These are phyloP conservation scores for Tipula vernalis DNA, from an alignment of 2,888 invertebrate species.

Conservation along the genomic window DNA sequence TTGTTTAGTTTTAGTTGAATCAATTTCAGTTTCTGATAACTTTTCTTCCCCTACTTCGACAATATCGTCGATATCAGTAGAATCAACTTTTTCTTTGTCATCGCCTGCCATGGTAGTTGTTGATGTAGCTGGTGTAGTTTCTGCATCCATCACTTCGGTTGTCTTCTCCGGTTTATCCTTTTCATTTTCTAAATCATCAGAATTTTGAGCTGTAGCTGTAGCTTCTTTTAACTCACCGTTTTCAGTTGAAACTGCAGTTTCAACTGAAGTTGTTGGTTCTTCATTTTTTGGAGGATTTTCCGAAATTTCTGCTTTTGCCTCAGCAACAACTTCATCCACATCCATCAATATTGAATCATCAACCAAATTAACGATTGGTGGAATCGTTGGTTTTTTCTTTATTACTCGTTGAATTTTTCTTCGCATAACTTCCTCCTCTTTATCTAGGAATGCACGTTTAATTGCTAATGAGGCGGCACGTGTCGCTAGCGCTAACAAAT, in stretches of 20 bases:
- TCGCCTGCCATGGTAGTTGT: slow-evolving; percentile 13
- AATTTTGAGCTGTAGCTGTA: not conserved
- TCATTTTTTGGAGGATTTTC: not conserved
- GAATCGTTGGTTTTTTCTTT: not conserved
- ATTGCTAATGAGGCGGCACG: slow-evolving; percentile 84
- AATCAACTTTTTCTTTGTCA: slow-evolving; percentile 17
- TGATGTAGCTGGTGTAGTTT: slow-evolving; percentile 13
- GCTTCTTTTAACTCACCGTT: slow-evolving; percentile 8
- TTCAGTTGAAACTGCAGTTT: not conserved
- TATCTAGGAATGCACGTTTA: slow-evolving; percentile 38
- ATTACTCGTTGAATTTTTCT: not conserved
- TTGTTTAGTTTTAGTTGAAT: slow-evolving; percentile 17
- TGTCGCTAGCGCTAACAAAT: slow-evolving; percentile 72
- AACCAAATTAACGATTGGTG: not conserved
- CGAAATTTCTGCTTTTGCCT: not conserved
- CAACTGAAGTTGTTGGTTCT: not conserved
- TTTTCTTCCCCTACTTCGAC: slow-evolving; percentile 23
- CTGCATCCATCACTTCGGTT: slow-evolving; percentile 19
- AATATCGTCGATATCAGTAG: slow-evolving; percentile 37
- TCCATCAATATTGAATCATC: slow-evolving; percentile 14
- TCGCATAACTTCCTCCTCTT: not conserved
- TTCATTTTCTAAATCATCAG: slow-evolving; percentile 18
- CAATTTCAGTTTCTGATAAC: not conserved
- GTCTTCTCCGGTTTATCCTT: slow-evolving; percentile 21
- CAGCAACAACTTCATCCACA: slow-evolving; percentile 11